A percentile compares a stretch with the other conserved stretches of the same genome.
These are phyloP conservation scores for Mythimna ferrago DNA, from an alignment of 2,888 invertebrate species.

Conservation along the genomic window DNA sequence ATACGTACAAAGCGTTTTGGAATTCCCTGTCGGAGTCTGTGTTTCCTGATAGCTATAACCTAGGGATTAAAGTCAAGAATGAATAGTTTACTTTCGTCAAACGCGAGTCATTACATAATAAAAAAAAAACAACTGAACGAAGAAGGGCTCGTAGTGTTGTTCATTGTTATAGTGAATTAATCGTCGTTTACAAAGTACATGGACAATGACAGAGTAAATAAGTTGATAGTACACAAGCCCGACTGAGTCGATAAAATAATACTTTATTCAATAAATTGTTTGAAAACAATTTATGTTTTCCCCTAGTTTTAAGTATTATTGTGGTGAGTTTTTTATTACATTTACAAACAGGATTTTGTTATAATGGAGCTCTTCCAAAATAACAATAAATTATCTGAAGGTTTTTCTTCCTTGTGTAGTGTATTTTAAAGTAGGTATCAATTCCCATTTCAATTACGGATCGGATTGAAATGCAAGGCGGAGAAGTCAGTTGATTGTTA, in stretches of 20 bases:
- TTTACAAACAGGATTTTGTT: not conserved
- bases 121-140: too few species aligned
- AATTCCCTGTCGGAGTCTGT: too few species aligned
- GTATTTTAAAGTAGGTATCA: not conserved
- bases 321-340: not conserved
- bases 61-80: too few species aligned
- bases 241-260: slow-evolving; percentile 7
- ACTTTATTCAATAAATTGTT: slow-evolving; percentile 9
- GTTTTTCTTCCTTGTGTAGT: not conserved
- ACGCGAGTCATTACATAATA: too few species aligned
- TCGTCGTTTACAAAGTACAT: slow-evolving; percentile 8
- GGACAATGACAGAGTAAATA: slow-evolving; percentile 11
- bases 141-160: slow-evolving; percentile 1
- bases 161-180: slow-evolving; percentile 1
- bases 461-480: not conserved
- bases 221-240: slow-evolving; percentile 22
- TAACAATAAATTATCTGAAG: not conserved
- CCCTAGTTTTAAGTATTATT: not conserved
- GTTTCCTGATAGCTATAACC: too few species aligned
- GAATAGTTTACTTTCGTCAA: too few species aligned
- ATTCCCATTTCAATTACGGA: not conserved
- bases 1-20: too few species aligned
- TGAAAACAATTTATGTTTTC: slow-evolving; percentile 7
- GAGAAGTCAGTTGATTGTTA: not conserved
- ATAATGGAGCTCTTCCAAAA: not conserved